Evolutionary conservation across 2,888 invertebrate species (phyloP), one percentile per base, ranked within the genome.

Genomic region (Drosophila nigricruria): DNA sequence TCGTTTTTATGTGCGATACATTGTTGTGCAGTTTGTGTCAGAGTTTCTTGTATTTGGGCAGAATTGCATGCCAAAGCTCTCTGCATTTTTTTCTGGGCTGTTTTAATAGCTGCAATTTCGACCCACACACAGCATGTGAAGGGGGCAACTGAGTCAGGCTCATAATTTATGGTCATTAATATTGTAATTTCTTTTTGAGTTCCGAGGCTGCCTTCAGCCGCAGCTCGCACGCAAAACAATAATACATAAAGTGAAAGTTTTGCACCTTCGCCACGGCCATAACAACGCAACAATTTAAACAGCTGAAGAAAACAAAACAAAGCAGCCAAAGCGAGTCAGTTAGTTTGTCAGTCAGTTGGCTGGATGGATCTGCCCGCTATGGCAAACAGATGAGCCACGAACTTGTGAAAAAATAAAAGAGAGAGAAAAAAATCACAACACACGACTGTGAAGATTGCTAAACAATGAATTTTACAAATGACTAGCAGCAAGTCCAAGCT

Each of bases 211-310:
- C 72, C 70, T 66, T 80, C 49, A 65, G 82, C 69, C 57, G 53
- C 52, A 61, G 34, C 78, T 70, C 76, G 67, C 85, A 88, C 86
- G 88, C 82, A 82, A 86, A 74, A 89, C 81, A 89, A 87, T 79
- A 70, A 69, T 71, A 70, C 68, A 69, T 81, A 73, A 82, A 91
- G 89, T 90, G 90, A 90, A 90, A 90, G 91, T 90, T 90, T 91
- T 90, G 88, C 88, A 89, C 81, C 89, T 81, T 69, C 64, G 67
- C 64, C 66, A 64, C 43, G 75, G 69, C 58, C 64, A 49, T 12
- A 49, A 63, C 72, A 69, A 67, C 69, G 59, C 71, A 75, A 70
- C 59, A 75, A 69, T 62, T 77, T 85, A 74, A 83, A 71, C 88
- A 72, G 86, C 76, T 68, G 65, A 73, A 67, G 52, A 67, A 65